Percentiles rank a stretch among this genome's conserved stretches.
Conservation (phyloP, 2,888 invertebrate genomes). For the Lobophora halterata region DNA sequence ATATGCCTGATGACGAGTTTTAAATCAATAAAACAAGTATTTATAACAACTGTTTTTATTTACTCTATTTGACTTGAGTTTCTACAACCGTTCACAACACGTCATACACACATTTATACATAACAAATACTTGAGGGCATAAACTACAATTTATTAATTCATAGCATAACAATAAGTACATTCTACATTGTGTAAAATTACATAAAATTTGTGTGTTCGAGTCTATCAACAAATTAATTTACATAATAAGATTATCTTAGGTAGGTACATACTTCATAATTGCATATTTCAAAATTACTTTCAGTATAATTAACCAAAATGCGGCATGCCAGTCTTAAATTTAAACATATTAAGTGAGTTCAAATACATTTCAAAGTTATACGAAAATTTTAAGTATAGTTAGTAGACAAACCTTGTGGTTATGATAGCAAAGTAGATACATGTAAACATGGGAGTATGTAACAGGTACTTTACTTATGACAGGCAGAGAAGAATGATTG, state of each 20-base stretch:
- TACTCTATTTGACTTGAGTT: constrained; percentile 62
- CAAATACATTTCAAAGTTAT: no score
- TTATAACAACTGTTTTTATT: constrained; percentile 69
- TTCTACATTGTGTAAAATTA: constrained; percentile 2
- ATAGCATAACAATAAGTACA: constrained; percentile 23
- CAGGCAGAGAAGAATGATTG: no score
- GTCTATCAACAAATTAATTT: background rate
- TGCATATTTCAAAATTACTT: no score
- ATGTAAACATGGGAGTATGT: no score
- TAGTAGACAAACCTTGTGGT: no score
- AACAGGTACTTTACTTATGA: no score
- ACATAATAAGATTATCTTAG: constrained; percentile 4
- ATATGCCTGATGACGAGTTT: constrained; percentile 19
- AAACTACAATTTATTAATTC: constrained; percentile 27
- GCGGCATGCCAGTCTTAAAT: no score
- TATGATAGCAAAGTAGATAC: no score
- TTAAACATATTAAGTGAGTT: no score
- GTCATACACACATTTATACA: constrained; percentile 49
- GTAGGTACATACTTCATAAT: no score
- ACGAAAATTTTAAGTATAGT: no score
- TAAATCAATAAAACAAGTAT: constrained; percentile 47
- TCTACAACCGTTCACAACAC: constrained; percentile 44
- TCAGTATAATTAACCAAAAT: no score
- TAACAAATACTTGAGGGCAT: constrained; percentile 48
- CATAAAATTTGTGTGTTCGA: background rate